Evolutionary conservation across 2,888 invertebrate species (phyloP).

Genomic region (Cheilosia urbana): DNA sequence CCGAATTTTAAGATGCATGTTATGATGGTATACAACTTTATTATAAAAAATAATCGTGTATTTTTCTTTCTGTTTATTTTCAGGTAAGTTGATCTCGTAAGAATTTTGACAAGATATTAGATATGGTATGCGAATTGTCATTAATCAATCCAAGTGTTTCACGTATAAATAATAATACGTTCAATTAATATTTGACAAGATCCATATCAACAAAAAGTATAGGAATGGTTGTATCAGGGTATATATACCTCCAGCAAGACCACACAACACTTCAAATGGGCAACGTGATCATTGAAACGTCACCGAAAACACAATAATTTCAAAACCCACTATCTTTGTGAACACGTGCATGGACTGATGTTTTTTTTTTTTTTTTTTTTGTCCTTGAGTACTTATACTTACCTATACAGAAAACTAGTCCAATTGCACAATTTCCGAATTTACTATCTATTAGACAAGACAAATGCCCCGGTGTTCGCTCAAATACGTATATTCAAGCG

Average conservation of each 20-base stretch:
- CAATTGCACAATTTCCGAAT: constrained; percentile 42
- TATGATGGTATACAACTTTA: background rate
- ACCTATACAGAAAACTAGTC: background rate
- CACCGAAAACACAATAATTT: constrained; percentile 14
- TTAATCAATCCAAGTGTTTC: too few relatives aligned
- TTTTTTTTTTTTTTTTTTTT: background rate
- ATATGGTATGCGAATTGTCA: too few relatives aligned
- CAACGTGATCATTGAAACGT: constrained; percentile 35
- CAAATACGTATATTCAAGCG: constrained; percentile 13
- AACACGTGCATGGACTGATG: constrained; percentile 35
- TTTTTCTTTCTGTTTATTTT: constrained; percentile 3
- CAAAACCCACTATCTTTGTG: constrained; percentile 8
- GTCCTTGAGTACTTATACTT: background rate
- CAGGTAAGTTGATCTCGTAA: constrained; percentile 38
- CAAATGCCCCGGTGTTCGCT: background rate
- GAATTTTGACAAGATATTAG: too few relatives aligned
- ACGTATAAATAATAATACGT: too few relatives aligned
- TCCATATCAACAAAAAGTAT: too few relatives aligned
- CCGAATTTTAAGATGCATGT: too few relatives aligned
- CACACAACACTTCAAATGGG: background rate
- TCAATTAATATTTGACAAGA: too few relatives aligned
- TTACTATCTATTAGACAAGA: constrained; percentile 37
- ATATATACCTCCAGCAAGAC: background rate
- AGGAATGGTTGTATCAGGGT: too few relatives aligned
- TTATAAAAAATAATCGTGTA: background rate